Evolutionary conservation across 2,797 vertebrate genomes (phyloP), one percentile per base, ranked within the genome.

Genomic region (Cetoscarus ocellatus): DNA sequence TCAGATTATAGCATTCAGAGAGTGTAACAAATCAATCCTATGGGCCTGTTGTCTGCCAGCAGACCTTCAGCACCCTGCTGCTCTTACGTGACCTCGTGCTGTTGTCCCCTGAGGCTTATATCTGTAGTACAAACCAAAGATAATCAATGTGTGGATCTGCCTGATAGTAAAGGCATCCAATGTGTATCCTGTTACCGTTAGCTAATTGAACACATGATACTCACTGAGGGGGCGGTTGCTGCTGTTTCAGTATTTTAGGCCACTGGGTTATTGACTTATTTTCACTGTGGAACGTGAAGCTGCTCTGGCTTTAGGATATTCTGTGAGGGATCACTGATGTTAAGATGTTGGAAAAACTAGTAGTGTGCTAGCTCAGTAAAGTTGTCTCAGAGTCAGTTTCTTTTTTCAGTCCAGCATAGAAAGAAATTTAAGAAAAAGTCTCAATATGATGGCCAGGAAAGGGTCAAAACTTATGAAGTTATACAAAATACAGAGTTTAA

Each of bases 61-160:
- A 67, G 58, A 66, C 34, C 59, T 34, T 60, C 40, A 50, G 57
- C 34, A 9, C 9, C 1, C 36, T 40, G 53, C 72, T 18, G 49
- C 43, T 55, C 49, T 15, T 38, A 43, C 49, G 52, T 71, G 62
- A 82, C 67, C 64, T 54, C 8, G 14, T 40, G 44, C 70, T 42
- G 40, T 14, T 17, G 9, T 12, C 60, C 63, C 68, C 79, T 0
- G 6, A 69, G 65, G 80, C 52, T 63, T 40, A 8, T 74, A 63
- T 74, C 57, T 77, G 17, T 69, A 44, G 50, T 70, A 62, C 55
- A 75, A 70, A 18, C 5, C 66, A 73, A 7, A 74, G 78, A 77
- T 79, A 85, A 87, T 88, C 82, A 66, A 80, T 89, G 35, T 52
- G 49, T 61, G 35, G 55, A 73, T 75, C 43, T 2, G 61, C 69